These are phyloP conservation scores for Mesembrinibis cayennensis DNA, from an alignment of 2,113 vertebrate genomes.

Conservation along the genomic window DNA sequence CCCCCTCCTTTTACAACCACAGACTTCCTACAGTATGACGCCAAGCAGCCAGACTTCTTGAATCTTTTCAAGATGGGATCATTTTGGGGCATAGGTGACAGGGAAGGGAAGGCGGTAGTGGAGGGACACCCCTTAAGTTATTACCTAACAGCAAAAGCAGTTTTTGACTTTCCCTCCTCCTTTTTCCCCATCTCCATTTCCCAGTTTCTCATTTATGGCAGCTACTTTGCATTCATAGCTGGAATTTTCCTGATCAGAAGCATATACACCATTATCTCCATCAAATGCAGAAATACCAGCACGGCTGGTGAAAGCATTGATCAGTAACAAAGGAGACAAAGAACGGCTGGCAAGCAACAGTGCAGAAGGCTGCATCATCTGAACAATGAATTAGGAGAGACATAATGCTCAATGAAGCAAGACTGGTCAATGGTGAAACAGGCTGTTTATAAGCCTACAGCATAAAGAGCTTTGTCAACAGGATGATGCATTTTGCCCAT, in stretches of 20 bases:
- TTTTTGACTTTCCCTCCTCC: background rate
- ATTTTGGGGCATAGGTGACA: background rate
- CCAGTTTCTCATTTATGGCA: conserved; percentile 88
- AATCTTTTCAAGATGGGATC: background rate
- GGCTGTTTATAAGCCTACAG: background rate
- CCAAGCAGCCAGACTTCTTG: background rate
- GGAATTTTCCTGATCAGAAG: conserved; percentile 83
- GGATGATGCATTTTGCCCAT: background rate
- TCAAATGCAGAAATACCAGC: background rate
- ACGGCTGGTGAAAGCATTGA: background rate
- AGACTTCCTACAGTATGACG: background rate
- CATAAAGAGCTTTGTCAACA: background rate
- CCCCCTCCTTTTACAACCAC: background rate
- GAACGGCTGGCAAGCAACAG: background rate
- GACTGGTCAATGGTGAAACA: background rate
- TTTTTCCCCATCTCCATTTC: conserved; percentile 10
- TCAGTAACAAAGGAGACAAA: background rate
- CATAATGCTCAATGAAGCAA: accelerated
- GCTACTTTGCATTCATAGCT: conserved; percentile 84
- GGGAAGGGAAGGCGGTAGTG: background rate
- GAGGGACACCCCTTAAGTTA: background rate
- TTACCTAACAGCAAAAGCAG: background rate
- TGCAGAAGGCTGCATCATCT: background rate
- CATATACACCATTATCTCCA: conserved; percentile 65
- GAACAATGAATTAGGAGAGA: background rate